phyloP scores from a whole-genome alignment of 2,888 invertebrate species.

The Deilephila porcellus region DNA sequence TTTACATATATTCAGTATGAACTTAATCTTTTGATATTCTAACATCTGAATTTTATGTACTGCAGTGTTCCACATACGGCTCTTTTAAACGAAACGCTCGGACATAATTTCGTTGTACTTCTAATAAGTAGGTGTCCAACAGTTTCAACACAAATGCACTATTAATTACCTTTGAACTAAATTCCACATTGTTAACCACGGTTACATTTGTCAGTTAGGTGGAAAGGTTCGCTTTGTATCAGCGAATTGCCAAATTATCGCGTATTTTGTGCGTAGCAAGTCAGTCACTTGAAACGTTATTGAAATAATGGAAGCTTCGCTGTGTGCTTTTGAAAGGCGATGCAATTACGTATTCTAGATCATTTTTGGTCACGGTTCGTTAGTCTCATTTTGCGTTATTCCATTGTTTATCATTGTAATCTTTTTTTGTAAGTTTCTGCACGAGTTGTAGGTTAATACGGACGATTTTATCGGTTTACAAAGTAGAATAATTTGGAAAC shows the following conservation, averaged over 20 bases:
- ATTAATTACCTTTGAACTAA: not conserved
- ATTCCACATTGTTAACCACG: not conserved
- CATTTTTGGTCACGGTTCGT: constrained; percentile 20
- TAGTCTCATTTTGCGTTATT: constrained; percentile 9
- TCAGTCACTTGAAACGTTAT: constrained; percentile 17
- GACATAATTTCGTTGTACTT: too few species aligned
- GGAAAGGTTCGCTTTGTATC: not conserved
- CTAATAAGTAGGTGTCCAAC: too few species aligned
- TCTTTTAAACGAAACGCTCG: not conserved
- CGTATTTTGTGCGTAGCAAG: not conserved
- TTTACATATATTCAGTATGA: too few species aligned
- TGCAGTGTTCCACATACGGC: not conserved
- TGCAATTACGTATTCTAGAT: constrained; percentile 19
- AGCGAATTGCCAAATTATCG: not conserved
- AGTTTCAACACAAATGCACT: not conserved
- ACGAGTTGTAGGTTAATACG: constrained; percentile 8
- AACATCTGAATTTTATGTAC: not conserved
- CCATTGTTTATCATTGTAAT: constrained; percentile 16
- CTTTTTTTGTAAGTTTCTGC: constrained; percentile 13
- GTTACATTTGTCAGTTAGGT: not conserved
- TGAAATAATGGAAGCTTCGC: constrained; percentile 3
- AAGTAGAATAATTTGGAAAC: not conserved
- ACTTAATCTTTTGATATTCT: too few species aligned
- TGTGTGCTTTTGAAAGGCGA: constrained; percentile 20
- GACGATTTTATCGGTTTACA: not conserved